Evolutionary conservation across 2,888 invertebrate species (phyloP).

Genomic region (Nomada lathburiana): DNA sequence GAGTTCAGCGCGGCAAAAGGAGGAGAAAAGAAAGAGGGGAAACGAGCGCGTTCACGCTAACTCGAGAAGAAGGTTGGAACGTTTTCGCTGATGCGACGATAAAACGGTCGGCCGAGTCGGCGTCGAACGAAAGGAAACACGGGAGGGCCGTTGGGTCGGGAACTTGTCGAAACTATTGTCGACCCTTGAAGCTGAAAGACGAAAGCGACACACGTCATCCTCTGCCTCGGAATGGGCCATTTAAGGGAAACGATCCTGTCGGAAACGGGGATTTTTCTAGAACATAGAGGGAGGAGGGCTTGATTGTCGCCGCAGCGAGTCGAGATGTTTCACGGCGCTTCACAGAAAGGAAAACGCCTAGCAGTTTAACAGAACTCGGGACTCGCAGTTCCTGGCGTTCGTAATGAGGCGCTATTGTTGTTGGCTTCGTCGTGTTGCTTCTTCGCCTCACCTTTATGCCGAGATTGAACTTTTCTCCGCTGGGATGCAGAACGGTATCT

Average conservation of each 20-base stretch:
- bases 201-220: background rate
- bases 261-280: slow-evolving; percentile 16
- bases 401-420: slow-evolving; percentile 79
- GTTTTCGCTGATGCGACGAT: slow-evolving; percentile 39
- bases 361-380: slow-evolving; percentile 70
- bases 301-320: background rate
- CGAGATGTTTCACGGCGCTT: slow-evolving; percentile 20
- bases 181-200: background rate
- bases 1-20: background rate
- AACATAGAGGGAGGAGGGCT: background rate
- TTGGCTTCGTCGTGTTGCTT: slow-evolving; percentile 20
- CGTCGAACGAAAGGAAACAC: slow-evolving; percentile 27
- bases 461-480: slow-evolving; percentile 55
- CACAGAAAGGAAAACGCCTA: slow-evolving; percentile 43
- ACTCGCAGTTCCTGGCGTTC: slow-evolving; percentile 69
- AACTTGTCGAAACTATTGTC: slow-evolving; percentile 22
- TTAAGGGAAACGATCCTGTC: slow-evolving; percentile 44
- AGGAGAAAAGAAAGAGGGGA: background rate
- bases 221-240: slow-evolving; percentile 2
- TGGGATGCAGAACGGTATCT: slow-evolving; percentile 52
- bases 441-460: slow-evolving; percentile 9
- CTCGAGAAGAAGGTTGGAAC: slow-evolving; percentile 1
- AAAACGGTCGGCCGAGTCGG: slow-evolving; percentile 15
- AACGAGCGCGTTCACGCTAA: background rate
- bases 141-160: background rate